Evolutionary conservation across 2,888 invertebrate species (phyloP).

Genomic region (Hypena proboscidalis): DNA sequence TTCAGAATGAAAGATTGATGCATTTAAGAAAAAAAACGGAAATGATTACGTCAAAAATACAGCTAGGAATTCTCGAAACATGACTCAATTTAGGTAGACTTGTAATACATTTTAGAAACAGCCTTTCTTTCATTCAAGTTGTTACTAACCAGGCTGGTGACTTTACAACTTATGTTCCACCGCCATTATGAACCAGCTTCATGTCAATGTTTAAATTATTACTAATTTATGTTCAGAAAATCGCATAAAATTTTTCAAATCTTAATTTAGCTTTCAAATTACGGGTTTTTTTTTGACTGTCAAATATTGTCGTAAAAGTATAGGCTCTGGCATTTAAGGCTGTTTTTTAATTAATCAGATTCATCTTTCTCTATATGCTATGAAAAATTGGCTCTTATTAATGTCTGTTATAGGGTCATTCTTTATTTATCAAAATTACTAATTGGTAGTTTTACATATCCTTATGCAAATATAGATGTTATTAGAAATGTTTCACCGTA

Average conservation of each 20-base stretch:
- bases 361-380: neutral
- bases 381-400: constrained; percentile 1
- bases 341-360: constrained; percentile 1
- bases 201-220: constrained; percentile 27
- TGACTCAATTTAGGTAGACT: neutral
- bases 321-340: constrained; percentile 2
- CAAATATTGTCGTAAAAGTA: neutral
- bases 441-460: constrained; percentile 2
- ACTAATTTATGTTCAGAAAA: constrained; percentile 22
- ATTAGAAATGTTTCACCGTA: no score
- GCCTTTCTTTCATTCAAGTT: constrained; percentile 8
- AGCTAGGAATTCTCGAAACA: no score
- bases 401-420: neutral
- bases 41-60: no score
- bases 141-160: constrained; percentile 14
- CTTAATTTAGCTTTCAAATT: neutral
- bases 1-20: no score
- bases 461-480: neutral
- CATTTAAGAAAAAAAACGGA: no score
- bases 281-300: neutral
- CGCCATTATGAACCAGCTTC: constrained; percentile 7
- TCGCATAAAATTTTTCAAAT: constrained; percentile 15
- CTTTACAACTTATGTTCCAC: constrained; percentile 24
- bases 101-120: neutral
- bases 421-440: neutral